Percentiles rank a stretch among this genome's conserved stretches.
Conservation (phyloP, 2,113 vertebrate genomes). For the Limanda limanda region DNA sequence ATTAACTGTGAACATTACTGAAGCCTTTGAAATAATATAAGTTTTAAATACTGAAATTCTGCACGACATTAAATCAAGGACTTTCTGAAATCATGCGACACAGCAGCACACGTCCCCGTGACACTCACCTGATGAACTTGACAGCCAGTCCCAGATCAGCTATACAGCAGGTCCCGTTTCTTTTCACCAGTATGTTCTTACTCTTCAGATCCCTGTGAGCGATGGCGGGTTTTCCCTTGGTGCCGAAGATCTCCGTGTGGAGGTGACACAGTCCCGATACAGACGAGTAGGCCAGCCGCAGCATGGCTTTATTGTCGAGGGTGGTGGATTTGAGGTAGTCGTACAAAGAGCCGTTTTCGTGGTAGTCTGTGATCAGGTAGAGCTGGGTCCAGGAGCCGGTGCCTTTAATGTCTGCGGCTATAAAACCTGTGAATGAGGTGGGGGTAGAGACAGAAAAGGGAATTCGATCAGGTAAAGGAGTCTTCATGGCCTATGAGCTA, state of each 20-base stretch:
- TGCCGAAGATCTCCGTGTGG: slow-evolving; percentile 97
- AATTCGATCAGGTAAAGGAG: too few relatives aligned
- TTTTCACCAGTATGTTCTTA: slow-evolving; percentile 98
- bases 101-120: background rate
- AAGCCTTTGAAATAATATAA: background rate
- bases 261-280: slow-evolving; percentile 95
- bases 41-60: too few relatives aligned
- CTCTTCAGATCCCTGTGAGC: slow-evolving; percentile 97
- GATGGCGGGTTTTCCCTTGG: slow-evolving; percentile 96
- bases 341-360: slow-evolving; percentile 95
- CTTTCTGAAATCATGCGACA: background rate
- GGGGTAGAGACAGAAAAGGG: background rate
- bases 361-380: slow-evolving; percentile 97
- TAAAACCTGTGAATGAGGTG: slow-evolving; percentile 86
- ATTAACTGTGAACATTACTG: background rate
- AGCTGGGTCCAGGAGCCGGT: slow-evolving; percentile 98
- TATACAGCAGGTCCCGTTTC: slow-evolving; percentile 95
- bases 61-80: background rate
- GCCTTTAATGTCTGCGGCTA: slow-evolving; percentile 98
- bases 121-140: slow-evolving; percentile 93
- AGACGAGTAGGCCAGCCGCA: slow-evolving; percentile 93
- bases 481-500: too few relatives aligned
- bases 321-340: slow-evolving; percentile 97
- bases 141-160: slow-evolving; percentile 96
- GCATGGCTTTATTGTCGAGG: slow-evolving; percentile 91